Percentiles rank a stretch among this genome's conserved stretches.
Evolutionary conservation across 1,140 invertebrate genomes (phyloP).

Genomic region (Pogonus chalceus): DNA sequence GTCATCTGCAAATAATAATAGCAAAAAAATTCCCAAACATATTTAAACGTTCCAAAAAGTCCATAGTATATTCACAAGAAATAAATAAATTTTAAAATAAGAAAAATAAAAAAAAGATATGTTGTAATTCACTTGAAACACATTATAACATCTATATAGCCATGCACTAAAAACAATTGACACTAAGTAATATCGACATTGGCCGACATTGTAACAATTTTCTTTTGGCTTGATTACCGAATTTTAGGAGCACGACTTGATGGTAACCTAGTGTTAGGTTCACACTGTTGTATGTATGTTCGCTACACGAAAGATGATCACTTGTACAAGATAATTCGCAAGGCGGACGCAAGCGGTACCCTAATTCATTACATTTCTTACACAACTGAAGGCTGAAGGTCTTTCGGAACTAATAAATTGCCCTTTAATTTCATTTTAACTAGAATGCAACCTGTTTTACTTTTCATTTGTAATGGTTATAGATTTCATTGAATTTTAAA

Average conservation of each 20-base stretch:
- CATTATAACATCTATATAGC: no score
- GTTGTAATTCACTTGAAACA: no score
- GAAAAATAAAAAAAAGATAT: no score
- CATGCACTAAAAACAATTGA: no score
- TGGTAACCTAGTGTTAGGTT: background rate
- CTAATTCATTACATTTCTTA: background rate
- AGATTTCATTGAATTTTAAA: no score
- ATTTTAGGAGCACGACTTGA: background rate
- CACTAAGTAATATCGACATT: background rate
- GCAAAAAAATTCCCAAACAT: background rate
- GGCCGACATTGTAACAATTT: no score
- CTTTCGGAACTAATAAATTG: no score
- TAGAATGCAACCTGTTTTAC: no score
- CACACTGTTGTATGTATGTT: background rate
- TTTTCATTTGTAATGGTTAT: no score
- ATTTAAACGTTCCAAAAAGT: background rate
- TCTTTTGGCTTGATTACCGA: no score
- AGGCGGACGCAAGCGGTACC: background rate
- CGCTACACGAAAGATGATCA: background rate
- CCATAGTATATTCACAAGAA: no score
- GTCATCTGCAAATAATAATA: background rate
- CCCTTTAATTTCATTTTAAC: background rate
- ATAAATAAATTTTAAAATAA: no score
- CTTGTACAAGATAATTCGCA: background rate
- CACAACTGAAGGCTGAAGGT: background rate